Evolutionary conservation across 2,113 vertebrate species (phyloP), one percentile per base, ranked within the genome.

Genomic region (Candoia aspera): DNA sequence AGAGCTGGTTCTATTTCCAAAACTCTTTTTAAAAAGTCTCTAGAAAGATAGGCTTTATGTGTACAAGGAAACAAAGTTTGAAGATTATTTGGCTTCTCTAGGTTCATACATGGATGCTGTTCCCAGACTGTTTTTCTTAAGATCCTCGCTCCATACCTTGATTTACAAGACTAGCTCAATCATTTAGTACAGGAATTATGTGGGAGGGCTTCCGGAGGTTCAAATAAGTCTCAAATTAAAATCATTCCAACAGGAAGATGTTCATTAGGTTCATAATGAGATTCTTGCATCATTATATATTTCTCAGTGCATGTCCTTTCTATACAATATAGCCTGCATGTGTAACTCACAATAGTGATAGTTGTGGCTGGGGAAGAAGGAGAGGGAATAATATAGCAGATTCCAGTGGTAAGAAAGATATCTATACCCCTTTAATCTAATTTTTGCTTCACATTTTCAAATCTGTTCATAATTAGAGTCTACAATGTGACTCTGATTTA

Each of bases 401-500:
- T 91, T 96, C 92, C 93, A 96, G 96, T 96, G 96, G 96, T 92
- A 96, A 91, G 89, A 93, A 94, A 96, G 96, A 92, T 91, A 96
- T 96, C 93, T 87, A 37, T 95, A 96, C 96, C 93, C 93, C 94
- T 97, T 96, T 93, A 97, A 96, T 96, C 91, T 94, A 96, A 96
- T 95, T 93, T 59, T 94, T 42, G 42, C 86, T 54, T 96, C 54
- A 90, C 94, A 94, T 96, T 96, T 96, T 90, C 96, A 95, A 97
- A 88, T 55, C 91, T 93, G 94, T 96, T 96, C 94, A 92, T 95
- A 96, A 95, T 86, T 89, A 96, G 90, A 92, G 60, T 84, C 90
- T 95, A 94, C 97, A 97, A 95, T 95, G 95, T 68, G 95, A 95
- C 93, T 97, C 95, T 89, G 89, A 93, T 95, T 97, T 97, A 92